Conservation (phyloP, 1,140 invertebrate genomes). For the Cheumatopsyche charites region DNA sequence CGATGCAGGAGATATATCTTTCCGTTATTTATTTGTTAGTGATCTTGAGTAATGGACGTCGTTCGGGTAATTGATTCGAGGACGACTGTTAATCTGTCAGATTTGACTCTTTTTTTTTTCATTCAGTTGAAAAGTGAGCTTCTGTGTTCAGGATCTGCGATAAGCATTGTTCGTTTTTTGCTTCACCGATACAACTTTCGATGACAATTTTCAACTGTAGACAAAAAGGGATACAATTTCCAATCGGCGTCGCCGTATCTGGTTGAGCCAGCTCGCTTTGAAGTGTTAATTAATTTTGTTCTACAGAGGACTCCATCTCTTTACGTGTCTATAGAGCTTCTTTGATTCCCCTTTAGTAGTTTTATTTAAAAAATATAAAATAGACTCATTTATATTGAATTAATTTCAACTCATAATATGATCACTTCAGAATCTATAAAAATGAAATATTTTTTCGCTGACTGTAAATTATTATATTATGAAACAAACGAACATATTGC, state of each 20-base stretch:
- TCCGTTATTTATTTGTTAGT: background rate
- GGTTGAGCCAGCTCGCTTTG: too few relatives aligned
- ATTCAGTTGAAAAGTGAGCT: background rate
- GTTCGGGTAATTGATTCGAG: constrained; percentile 12
- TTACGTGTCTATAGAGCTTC: too few relatives aligned
- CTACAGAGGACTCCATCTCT: too few relatives aligned
- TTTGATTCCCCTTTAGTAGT: too few relatives aligned
- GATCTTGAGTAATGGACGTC: constrained; percentile 16
- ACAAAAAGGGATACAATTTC: constrained; percentile 13
- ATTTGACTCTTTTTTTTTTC: background rate
- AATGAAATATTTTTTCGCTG: too few relatives aligned
- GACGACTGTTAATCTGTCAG: constrained; percentile 19
- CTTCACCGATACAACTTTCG: background rate
- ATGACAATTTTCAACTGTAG: background rate
- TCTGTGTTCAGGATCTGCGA: background rate
- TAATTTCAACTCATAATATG: too few relatives aligned
- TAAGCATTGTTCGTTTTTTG: background rate
- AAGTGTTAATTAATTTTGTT: too few relatives aligned
- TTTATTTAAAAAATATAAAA: too few relatives aligned
- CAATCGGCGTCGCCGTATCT: background rate
- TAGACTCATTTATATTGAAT: too few relatives aligned
- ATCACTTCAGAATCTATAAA: too few relatives aligned
- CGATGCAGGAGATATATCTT: background rate
- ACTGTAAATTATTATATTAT: background rate
- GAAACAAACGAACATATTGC: background rate